Evolutionary conservation across 2,797 vertebrate genomes (phyloP).

Genomic region (Falco cherrug): DNA sequence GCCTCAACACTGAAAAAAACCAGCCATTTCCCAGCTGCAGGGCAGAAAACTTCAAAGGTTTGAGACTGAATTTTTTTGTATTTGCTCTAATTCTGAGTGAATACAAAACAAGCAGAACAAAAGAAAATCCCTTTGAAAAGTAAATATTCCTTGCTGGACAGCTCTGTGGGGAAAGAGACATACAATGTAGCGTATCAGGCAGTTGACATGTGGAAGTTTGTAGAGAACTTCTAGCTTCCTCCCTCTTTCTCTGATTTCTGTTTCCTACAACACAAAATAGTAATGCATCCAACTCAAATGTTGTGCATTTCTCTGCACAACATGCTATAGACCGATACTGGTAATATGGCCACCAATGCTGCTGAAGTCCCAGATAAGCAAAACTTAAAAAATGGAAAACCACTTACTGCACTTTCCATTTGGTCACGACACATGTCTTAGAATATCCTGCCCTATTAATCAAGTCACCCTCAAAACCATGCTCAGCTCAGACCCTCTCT

Average conservation of each 20-base stretch:
- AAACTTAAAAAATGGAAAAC: neutral
- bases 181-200: neutral
- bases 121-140: neutral
- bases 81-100: neutral
- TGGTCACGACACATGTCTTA: neutral
- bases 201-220: neutral
- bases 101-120: neutral
- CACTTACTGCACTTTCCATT: neutral
- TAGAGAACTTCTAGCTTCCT: neutral
- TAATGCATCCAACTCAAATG: neutral
- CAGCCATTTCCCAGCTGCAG: neutral
- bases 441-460: neutral
- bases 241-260: neutral
- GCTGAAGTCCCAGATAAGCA: neutral
- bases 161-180: neutral
- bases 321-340: neutral
- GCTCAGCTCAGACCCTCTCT: neutral
- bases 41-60: neutral
- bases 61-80: neutral
- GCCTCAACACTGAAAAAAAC: neutral
- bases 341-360: neutral
- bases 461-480: neutral
- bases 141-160: neutral
- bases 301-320: neutral
- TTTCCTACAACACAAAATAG: neutral